phyloP scores from a whole-genome alignment of 2,797 vertebrate species.

The Scolopax bukidnonensis region DNA sequence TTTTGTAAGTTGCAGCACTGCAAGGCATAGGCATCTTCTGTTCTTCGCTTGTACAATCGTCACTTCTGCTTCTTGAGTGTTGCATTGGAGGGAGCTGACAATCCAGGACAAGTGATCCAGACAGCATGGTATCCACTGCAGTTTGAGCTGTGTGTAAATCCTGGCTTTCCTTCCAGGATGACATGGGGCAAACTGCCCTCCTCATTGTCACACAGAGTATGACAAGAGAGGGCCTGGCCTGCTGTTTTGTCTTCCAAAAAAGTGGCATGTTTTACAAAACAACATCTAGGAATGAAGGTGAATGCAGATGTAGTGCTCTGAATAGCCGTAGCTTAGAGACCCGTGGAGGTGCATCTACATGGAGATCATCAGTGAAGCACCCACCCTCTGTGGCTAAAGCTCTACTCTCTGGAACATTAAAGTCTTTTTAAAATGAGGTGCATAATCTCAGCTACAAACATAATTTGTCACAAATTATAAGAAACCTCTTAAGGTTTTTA shows the following conservation, averaged over 20 bases:
- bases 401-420: background rate
- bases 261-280: background rate
- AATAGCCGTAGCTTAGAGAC: background rate
- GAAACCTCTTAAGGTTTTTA: background rate
- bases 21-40: background rate
- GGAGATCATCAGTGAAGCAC: background rate
- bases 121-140: background rate
- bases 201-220: background rate
- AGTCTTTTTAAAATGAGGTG: background rate
- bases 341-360: background rate
- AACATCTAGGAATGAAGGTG: accelerated
- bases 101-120: background rate
- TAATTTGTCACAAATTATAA: background rate
- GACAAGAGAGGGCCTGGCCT: background rate
- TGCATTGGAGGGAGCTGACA: background rate
- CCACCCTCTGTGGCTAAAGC: background rate
- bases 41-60: background rate
- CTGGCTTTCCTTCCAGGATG: background rate
- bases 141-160: background rate
- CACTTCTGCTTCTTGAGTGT: background rate
- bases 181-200: background rate
- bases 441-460: background rate
- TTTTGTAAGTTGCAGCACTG: background rate
- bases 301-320: background rate
- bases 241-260: background rate